phyloP scores from a whole-genome alignment of 2,797 vertebrate species.

The Cetoscarus ocellatus region DNA sequence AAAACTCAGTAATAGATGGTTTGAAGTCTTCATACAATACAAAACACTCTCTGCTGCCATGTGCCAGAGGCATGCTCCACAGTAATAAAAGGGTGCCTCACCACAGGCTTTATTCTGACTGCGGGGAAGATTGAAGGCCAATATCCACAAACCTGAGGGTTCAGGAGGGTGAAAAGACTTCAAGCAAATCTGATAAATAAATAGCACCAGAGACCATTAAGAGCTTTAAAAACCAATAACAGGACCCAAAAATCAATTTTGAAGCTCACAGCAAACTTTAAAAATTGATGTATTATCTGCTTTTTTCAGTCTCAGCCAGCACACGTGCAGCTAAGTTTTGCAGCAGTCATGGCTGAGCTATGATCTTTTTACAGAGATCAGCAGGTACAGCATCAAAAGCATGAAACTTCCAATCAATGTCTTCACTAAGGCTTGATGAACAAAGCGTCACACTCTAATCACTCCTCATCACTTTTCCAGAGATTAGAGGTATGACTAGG shows the following conservation, averaged over 20 bases:
- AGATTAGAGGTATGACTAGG: too few relatives aligned
- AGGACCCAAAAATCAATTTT: not conserved
- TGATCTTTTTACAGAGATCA: not conserved
- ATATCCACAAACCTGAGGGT: not conserved
- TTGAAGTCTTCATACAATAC: not conserved
- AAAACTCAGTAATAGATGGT: not conserved
- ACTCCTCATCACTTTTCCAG: too few relatives aligned
- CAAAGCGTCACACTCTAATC: too few relatives aligned
- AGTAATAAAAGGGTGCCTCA: not conserved
- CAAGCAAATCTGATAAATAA: not conserved
- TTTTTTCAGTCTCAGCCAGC: not conserved
- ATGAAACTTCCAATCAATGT: too few relatives aligned
- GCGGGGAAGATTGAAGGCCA: not conserved
- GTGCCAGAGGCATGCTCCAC: not conserved
- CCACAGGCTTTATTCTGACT: not conserved
- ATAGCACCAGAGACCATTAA: not conserved
- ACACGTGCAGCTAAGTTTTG: not conserved
- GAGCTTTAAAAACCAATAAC: not conserved
- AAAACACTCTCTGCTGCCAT: not conserved
- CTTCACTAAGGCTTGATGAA: too few relatives aligned
- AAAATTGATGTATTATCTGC: not conserved
- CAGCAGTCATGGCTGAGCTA: not conserved
- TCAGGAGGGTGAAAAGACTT: not conserved
- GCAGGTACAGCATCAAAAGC: too few relatives aligned
- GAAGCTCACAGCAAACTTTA: not conserved